Base-by-base conservation (phyloP, 2,113 vertebrate species). In the Cichladusa arquata region DNA sequence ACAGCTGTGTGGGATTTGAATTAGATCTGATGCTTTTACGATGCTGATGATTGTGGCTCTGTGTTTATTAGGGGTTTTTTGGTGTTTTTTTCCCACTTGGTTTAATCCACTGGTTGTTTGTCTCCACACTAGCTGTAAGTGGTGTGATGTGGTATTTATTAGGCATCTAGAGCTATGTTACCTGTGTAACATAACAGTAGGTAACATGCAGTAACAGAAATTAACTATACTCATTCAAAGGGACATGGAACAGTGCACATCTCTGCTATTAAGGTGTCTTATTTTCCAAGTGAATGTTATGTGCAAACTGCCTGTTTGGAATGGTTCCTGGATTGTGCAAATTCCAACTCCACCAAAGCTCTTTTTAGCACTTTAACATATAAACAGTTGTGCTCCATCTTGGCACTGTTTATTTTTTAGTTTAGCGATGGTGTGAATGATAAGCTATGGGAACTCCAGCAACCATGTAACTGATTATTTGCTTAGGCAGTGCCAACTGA, bases 371-470 rank as follows among this genome's bases (percentile, higher is more conserved):
- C 22, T 83, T 90, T 65, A 73, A 33, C 23, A 13, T 29, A 84
- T 31, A 53, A 81, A 45, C 1, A 0, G 16, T 40, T 0, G 0
- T 45, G 36, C 76, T 86, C 36, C 8, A 4, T 61, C 61, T 77
- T 65, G 45, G 22, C 64, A 50, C 28, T 40, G 10, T 65, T 76
- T 51, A 40, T 61, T 81, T 88, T 92, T 28, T 58, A 77, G 12
- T 60, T 93, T 71, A 77, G 45, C n/a, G 28, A 22, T 13, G 11
- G 29, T 51, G 13, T 66, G 54, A 69, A 42, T 1, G 2, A 42
- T 50, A 70, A 79, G 10, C 19, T 58, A 5, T 45, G 34, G 57
- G 8, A 77, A 53, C 45, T 50, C 36, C 42, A 53, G 1, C 18
- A 76, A 40, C 38, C 22, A 3, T 19, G n/a, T 64, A 45, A 38